Evolutionary conservation across 2,113 vertebrate genomes (phyloP), one percentile per base, ranked within the genome.

Genomic region (Ophthalmolycus amberensis): DNA sequence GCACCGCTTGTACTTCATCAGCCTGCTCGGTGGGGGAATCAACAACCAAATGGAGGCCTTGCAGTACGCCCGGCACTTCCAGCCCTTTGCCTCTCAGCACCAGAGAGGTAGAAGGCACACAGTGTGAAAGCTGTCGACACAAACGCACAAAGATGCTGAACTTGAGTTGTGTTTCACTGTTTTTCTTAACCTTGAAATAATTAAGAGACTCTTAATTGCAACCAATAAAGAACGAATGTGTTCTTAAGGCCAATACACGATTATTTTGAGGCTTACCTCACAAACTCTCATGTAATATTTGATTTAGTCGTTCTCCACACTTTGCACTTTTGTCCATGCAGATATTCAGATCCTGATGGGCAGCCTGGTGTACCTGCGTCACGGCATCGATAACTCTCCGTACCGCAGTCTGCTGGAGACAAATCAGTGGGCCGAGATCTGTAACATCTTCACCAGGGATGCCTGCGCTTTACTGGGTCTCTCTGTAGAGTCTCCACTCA

Each of bases 281-380:
- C 4, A 69, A 52, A 10, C 14, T 22, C 9, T 22, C 9, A 52
- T 29, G 3, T n/a, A 52, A 1, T 16, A 1, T 52, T 74, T 48
- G 6, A 75, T 67, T 44, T 29, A 40, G 3, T 75, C 22, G 2
- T 63, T 66, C 66, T 60, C 20, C 16, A 32, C 6, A 48, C 56
- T 9, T 34, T 46, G 3, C 71, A 20, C 25, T 80, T 38, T 71
- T 52, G 37, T 59, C 5, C 12, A 27, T 76, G 40, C 80, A 97
- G 97, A 97, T 90, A 97, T 97, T 87, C 97, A 97, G 94, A 97
- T 97, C 85, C 94, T 97, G 89, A 97, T 97, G 97, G 97, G 97
- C 82, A 97, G 96, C 60, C 93, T 97, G 74, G 97, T 97, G n/a
- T 97, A 97, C 91, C 92, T 97, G 75, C 96, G 96, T 25, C 95